Evolutionary conservation across 2,797 vertebrate genomes (phyloP).

Genomic region (Tokudaia tokunoshimensis): DNA sequence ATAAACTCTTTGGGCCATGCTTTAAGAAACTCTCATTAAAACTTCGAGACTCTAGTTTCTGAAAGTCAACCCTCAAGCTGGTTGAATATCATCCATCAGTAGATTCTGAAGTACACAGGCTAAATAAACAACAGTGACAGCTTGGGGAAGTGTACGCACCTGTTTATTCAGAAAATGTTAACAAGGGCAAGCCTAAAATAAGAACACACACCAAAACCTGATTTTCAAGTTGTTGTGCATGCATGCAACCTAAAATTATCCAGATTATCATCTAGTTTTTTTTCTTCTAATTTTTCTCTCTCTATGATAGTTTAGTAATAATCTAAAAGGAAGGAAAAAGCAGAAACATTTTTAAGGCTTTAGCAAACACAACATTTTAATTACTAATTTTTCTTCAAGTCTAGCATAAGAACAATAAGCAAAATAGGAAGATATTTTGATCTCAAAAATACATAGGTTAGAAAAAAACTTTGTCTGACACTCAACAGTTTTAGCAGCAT

Average conservation of each 20-base stretch:
- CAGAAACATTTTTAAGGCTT: slow-evolving; percentile 80
- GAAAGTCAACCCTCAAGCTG: slow-evolving; percentile 85
- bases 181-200: slow-evolving; percentile 89
- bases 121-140: slow-evolving; percentile 89
- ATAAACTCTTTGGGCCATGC: slow-evolving; percentile 64
- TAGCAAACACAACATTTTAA: slow-evolving; percentile 81
- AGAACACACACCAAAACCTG: slow-evolving; percentile 87
- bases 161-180: slow-evolving; percentile 89
- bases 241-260: slow-evolving; percentile 87
- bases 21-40: slow-evolving; percentile 86
- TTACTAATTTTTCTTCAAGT: slow-evolving; percentile 80
- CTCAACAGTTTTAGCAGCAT: not conserved
- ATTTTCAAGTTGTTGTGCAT: slow-evolving; percentile 87
- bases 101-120: slow-evolving; percentile 86
- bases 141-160: slow-evolving; percentile 89
- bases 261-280: slow-evolving; percentile 85
- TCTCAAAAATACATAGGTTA: not conserved
- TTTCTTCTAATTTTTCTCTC: slow-evolving; percentile 82
- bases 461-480: not conserved
- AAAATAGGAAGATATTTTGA: slow-evolving; percentile 70
- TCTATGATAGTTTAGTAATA: slow-evolving; percentile 81
- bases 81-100: slow-evolving; percentile 86
- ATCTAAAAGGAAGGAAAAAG: slow-evolving; percentile 65
- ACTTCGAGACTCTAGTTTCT: slow-evolving; percentile 84
- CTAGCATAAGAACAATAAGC: slow-evolving; percentile 53